Percentiles rank a stretch among this genome's conserved stretches.
Conservation (phyloP, 2,797 vertebrate genomes). For the Sebastiscus albofasciatus region DNA sequence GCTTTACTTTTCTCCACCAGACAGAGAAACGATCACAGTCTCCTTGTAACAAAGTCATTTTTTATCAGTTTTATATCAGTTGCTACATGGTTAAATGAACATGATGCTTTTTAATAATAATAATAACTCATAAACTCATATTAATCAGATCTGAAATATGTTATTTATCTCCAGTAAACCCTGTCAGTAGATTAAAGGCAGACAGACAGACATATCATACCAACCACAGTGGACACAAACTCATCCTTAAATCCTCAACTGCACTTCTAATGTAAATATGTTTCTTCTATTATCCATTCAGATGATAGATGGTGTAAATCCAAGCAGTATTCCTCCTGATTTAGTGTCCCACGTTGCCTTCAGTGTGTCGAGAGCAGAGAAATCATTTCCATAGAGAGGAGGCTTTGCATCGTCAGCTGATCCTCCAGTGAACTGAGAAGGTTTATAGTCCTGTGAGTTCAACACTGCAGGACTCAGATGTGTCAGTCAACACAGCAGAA, state of each 20-base stretch:
- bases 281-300: neutral
- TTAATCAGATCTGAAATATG: too few species aligned
- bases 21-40: slow-evolving; percentile 6
- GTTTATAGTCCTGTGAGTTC: slow-evolving; percentile 30
- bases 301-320: slow-evolving; percentile 4
- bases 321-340: neutral
- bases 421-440: neutral
- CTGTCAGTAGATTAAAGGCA: too few species aligned
- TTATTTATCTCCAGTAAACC: too few species aligned
- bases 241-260: too few species aligned
- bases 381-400: slow-evolving; percentile 31
- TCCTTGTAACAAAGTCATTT: too few species aligned
- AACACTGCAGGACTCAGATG: slow-evolving; percentile 50
- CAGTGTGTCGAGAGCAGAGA: slow-evolving; percentile 10
- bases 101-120: too few species aligned
- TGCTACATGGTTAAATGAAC: too few species aligned
- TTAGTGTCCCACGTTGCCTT: neutral
- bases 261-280: too few species aligned
- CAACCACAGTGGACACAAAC: too few species aligned
- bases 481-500: slow-evolving; percentile 19
- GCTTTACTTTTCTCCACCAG: neutral
- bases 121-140: too few species aligned
- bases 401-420: slow-evolving; percentile 65
- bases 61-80: too few species aligned
- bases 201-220: too few species aligned